A percentile compares a stretch with the other conserved stretches of the same genome.
Conservation (phyloP, 2,113 vertebrate genomes). For the Dipodomys ordii region DNA sequence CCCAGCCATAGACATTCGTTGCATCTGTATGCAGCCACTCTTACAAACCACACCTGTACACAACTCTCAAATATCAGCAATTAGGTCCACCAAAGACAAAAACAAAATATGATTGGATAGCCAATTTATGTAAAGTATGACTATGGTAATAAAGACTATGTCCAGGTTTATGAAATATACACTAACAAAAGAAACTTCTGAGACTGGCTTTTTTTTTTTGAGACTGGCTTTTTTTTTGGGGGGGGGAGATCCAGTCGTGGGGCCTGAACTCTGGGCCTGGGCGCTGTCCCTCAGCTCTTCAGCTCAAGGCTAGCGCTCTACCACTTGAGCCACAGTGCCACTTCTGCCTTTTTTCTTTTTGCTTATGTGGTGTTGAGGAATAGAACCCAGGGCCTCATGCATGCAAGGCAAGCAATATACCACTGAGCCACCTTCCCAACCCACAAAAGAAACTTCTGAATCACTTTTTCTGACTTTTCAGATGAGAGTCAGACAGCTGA, state of each 20-base stretch:
- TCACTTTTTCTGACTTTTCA: neutral
- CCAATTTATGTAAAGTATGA: neutral
- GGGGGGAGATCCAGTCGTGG: too few relatives aligned
- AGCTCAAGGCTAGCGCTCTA: too few relatives aligned
- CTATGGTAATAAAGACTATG: neutral
- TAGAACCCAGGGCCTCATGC: too few relatives aligned
- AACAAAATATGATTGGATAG: neutral
- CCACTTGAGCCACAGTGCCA: too few relatives aligned
- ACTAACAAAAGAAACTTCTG: neutral
- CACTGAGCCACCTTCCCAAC: too few relatives aligned
- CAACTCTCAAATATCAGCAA: conserved; percentile 8
- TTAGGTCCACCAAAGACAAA: neutral
- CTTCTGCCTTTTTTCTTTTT: too few relatives aligned
- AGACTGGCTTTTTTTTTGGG: too few relatives aligned
- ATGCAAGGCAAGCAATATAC: too few relatives aligned
- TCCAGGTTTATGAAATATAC: neutral
- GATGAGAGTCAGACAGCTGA: neutral
- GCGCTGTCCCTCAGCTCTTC: too few relatives aligned
- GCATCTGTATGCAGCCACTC: neutral
- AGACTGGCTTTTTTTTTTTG: too few relatives aligned
- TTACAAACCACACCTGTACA: neutral
- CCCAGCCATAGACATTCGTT: neutral
- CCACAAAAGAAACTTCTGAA: neutral
- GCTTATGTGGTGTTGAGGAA: too few relatives aligned
- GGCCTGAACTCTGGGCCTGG: too few relatives aligned